These are phyloP conservation scores for Drosophila greeni DNA, from an alignment of 2,888 invertebrate species.

Conservation along the genomic window DNA sequence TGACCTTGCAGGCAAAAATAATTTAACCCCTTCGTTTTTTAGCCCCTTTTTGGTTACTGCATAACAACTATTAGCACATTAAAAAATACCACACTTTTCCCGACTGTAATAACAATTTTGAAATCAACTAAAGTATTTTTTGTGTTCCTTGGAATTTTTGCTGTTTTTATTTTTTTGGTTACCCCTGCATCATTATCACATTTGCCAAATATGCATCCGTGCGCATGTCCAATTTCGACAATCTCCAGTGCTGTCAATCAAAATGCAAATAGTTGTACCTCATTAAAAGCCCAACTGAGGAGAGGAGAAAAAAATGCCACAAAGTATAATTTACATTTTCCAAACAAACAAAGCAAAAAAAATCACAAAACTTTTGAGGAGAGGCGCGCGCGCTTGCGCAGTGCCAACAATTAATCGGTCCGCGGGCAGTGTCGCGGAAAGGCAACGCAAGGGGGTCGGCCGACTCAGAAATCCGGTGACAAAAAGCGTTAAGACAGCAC, in stretches of 20 bases:
- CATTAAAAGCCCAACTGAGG: constrained; percentile 59
- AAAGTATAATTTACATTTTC: constrained; percentile 64
- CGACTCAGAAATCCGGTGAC: constrained; percentile 45
- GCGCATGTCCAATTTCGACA: constrained; percentile 59
- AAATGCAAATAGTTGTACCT: constrained; percentile 68
- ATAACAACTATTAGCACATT: constrained; percentile 44
- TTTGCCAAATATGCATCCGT: constrained; percentile 61
- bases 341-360: constrained; percentile 39
- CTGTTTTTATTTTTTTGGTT: constrained; percentile 4
- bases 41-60: constrained; percentile 39
- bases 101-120: constrained; percentile 16
- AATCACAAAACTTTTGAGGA: constrained; percentile 30
- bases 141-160: constrained; percentile 16
- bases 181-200: constrained; percentile 51
- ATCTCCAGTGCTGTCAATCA: constrained; percentile 69
- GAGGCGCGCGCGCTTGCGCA: constrained; percentile 43
- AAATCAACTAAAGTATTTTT: constrained; percentile 8
- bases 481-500: constrained; percentile 40
- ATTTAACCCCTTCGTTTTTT: constrained; percentile 13
- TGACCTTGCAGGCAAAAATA: constrained; percentile 16
- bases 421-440: constrained; percentile 4
- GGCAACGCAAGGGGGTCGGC: constrained; percentile 2
- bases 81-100: constrained; percentile 35
- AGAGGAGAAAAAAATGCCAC: constrained; percentile 43
- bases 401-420: constrained; percentile 55